These are phyloP conservation scores for Sceloporus undulatus DNA, from an alignment of 2,113 vertebrate genomes.

Conservation along the genomic window DNA sequence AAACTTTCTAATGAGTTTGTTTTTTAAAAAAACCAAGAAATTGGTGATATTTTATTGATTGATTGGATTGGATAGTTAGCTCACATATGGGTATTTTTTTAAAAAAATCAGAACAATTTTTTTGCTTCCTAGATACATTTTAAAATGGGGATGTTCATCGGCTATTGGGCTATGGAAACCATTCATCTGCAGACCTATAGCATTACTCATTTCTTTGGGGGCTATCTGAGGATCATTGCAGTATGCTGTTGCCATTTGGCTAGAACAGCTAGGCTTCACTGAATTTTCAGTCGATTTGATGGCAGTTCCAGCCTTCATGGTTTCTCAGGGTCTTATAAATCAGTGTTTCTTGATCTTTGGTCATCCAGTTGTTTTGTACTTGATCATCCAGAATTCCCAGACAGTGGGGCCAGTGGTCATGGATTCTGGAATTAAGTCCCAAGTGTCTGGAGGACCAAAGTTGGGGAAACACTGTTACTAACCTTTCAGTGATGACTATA, in stretches of 20 bases:
- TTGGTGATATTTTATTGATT: not conserved
- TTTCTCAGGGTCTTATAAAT: conserved; percentile 49
- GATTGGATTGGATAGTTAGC: not conserved
- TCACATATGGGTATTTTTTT: not conserved
- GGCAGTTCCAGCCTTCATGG: conserved; percentile 36
- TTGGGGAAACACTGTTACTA: too few relatives aligned
- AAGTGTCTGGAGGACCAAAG: conserved; percentile 31
- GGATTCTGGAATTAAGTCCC: too few relatives aligned
- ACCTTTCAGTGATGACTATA: conserved; percentile 35
- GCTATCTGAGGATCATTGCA: conserved; percentile 3
- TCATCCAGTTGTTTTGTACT: not conserved
- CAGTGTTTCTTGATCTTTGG: too few relatives aligned
- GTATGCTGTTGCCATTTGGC: not conserved
- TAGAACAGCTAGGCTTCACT: conserved; percentile 40
- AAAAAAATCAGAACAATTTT: not conserved
- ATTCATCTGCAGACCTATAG: not conserved
- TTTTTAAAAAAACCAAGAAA: not conserved
- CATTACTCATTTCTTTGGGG: conserved; percentile 28
- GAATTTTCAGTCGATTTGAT: conserved; percentile 55
- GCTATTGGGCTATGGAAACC: conserved; percentile 34
- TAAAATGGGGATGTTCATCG: not conserved
- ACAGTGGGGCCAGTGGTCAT: too few relatives aligned
- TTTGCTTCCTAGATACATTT: not conserved
- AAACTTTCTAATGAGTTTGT: not conserved
- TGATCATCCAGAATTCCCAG: too few relatives aligned